Evolutionary conservation across 2,113 vertebrate genomes (phyloP).

Genomic region (Etia nguti): DNA sequence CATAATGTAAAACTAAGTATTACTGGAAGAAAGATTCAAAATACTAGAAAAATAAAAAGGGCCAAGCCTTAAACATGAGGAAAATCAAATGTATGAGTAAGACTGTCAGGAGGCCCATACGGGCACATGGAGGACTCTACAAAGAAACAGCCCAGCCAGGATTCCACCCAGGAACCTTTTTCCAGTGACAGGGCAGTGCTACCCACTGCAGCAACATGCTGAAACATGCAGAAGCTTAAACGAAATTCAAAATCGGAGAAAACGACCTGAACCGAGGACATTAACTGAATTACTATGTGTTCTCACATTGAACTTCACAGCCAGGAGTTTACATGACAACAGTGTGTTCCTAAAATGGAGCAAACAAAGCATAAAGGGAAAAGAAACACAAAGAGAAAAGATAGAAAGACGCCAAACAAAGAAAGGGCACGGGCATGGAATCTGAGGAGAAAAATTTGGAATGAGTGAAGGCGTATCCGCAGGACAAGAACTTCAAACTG

Average conservation of each 20-base stretch:
- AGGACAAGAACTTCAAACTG: neutral
- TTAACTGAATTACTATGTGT: rapidly evolving
- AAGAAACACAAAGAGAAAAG: neutral
- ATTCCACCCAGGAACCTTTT: neutral
- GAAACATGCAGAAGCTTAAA: neutral
- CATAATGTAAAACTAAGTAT: no score
- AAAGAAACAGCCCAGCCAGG: rapidly evolving
- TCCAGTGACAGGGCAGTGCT: neutral
- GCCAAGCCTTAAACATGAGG: no score
- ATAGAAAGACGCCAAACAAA: neutral
- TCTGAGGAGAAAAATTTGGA: neutral
- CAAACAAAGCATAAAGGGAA: neutral
- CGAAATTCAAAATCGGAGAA: neutral
- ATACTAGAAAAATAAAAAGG: no score
- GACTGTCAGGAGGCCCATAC: neutral
- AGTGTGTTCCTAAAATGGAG: neutral
- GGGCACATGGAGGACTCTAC: neutral
- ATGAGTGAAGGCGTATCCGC: rapidly evolving
- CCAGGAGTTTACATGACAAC: neutral
- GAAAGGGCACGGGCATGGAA: rapidly evolving
- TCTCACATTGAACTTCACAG: neutral
- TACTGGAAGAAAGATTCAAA: no score
- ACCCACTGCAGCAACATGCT: neutral
- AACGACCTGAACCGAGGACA: neutral
- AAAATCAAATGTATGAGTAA: neutral